Evolutionary conservation across 2,113 vertebrate genomes (phyloP).

Genomic region (Mus musculus): GRCm39 chr17:72247501-72248000

Average conservation of each 20-base stretch:
- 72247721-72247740: not conserved
- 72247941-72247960: not conserved
- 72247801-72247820: not conserved
- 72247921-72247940: not conserved
- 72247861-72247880: not conserved
- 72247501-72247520: not conserved
- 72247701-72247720: not conserved
- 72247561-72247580: conserved; percentile 6
- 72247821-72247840: not conserved
- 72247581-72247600: not conserved
- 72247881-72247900: not conserved
- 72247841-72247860: not conserved
- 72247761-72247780: not conserved
- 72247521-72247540: not conserved
- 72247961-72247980: not conserved
- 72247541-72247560: not conserved
- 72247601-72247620: not conserved
- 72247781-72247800: not conserved
- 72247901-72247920: rapidly evolving
- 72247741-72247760: not conserved
- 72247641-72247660: not conserved
- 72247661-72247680: not conserved
- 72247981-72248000: not conserved
- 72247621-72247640: not conserved
- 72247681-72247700: not conserved